phyloP scores from a whole-genome alignment of 1,140 invertebrate species.

The Philotrypesis tridentata region DNA sequence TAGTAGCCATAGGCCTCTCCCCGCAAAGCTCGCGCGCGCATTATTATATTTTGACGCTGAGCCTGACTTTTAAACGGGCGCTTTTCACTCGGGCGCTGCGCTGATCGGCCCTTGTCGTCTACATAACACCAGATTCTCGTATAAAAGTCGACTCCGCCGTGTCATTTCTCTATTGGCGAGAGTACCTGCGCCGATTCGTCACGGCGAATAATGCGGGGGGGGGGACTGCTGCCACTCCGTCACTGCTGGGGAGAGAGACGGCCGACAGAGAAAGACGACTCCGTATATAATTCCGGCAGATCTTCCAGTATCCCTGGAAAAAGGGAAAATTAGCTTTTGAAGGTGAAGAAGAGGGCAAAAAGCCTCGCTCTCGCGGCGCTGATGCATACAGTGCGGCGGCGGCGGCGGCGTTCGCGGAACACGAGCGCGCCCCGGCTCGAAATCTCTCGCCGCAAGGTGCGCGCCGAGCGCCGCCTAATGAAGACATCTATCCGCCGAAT shows the following conservation, averaged over 20 bases:
- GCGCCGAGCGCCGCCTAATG: constrained; percentile 55
- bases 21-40: too few species aligned
- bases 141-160: not conserved
- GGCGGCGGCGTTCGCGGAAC: not conserved
- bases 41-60: not conserved
- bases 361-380: too few species aligned
- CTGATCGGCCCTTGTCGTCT: not conserved
- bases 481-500: constrained; percentile 61
- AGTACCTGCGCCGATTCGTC: not conserved
- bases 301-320: not conserved
- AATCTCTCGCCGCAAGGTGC: not conserved
- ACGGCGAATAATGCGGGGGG: not conserved
- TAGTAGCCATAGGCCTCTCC: too few species aligned
- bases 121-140: too few species aligned
- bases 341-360: constrained; percentile 17
- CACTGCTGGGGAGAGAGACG: not conserved
- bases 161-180: not conserved
- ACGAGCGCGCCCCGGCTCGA: not conserved
- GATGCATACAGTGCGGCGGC: too few species aligned
- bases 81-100: too few species aligned
- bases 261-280: not conserved
- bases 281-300: too few species aligned
- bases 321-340: not conserved
- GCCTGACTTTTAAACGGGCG: not conserved
- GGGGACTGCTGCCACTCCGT: too few species aligned